Evolutionary conservation across 2,888 invertebrate species (phyloP).

Genomic region (Neuroscelio doddi): DNA sequence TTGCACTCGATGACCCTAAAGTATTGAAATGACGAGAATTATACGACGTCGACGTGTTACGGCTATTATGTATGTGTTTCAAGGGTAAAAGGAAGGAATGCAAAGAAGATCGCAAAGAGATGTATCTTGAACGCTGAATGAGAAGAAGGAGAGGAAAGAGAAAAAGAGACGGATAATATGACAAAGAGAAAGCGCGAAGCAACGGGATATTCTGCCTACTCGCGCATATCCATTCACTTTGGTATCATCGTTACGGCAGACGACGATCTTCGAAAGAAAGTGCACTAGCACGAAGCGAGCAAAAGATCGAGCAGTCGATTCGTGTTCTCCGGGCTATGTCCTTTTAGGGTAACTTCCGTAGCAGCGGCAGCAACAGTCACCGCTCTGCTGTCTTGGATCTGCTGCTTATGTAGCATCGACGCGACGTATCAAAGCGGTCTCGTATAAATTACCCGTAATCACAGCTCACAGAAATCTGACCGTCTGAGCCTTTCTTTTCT

Average conservation of each 20-base stretch:
- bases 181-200: constrained; percentile 42
- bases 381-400: constrained; percentile 4
- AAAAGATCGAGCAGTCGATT: constrained; percentile 42
- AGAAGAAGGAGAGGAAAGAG: constrained; percentile 1
- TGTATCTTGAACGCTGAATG: constrained; percentile 10
- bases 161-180: constrained; percentile 23
- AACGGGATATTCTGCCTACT: constrained; percentile 46
- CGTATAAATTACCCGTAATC: too few species aligned
- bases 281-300: not conserved
- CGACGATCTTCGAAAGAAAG: constrained; percentile 17
- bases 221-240: constrained; percentile 45
- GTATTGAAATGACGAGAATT: not conserved
- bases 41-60: not conserved
- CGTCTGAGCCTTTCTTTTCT: too few species aligned
- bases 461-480: too few species aligned
- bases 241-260: constrained; percentile 17
- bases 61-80: not conserved
- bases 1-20: too few species aligned
- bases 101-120: constrained; percentile 13
- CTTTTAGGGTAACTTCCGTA: constrained; percentile 50
- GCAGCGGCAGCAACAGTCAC: constrained; percentile 22
- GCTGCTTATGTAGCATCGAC: too few species aligned
- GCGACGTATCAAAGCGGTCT: too few species aligned
- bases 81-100: constrained; percentile 7
- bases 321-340: constrained; percentile 46